phyloP scores from a whole-genome alignment of 1,140 invertebrate species.

The Neodiprion lecontei region DNA sequence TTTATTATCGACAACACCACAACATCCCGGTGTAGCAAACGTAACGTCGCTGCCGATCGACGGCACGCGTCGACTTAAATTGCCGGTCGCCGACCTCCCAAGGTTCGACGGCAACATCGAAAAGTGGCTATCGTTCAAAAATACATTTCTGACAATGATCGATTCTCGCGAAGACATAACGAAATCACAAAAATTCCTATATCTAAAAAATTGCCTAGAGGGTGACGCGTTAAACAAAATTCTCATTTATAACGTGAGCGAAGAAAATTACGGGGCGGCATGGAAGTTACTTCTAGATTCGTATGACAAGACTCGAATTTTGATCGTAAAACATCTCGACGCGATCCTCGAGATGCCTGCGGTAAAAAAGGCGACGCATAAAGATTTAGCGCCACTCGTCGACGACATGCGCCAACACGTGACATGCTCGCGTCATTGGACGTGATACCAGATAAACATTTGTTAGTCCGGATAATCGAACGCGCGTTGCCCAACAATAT shows the following conservation, averaged over 20 bases:
- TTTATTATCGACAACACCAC: background rate
- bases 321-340: conserved; percentile 29
- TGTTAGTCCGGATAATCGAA: conserved; percentile 19
- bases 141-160: conserved; percentile 18
- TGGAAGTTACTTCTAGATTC: conserved; percentile 26
- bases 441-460: conserved; percentile 10
- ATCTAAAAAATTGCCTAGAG: conserved; percentile 27
- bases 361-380: conserved; percentile 17
- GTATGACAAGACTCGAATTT: conserved; percentile 28
- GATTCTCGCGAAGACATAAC: conserved; percentile 18
- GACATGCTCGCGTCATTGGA: conserved; percentile 27
- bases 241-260: conserved; percentile 11
- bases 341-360: conserved; percentile 23
- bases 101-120: conserved; percentile 18
- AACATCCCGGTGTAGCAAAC: background rate
- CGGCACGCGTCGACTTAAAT: background rate
- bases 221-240: conserved; percentile 18
- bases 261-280: conserved; percentile 30
- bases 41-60: background rate
- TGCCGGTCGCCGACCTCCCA: background rate
- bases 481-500: conserved; percentile 18
- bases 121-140: conserved; percentile 24
- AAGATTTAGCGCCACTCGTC: conserved; percentile 22
- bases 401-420: conserved; percentile 22
- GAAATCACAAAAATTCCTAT: conserved; percentile 19